phyloP scores from a whole-genome alignment of 2,888 invertebrate species.

The Lithophane semibrunnea region DNA sequence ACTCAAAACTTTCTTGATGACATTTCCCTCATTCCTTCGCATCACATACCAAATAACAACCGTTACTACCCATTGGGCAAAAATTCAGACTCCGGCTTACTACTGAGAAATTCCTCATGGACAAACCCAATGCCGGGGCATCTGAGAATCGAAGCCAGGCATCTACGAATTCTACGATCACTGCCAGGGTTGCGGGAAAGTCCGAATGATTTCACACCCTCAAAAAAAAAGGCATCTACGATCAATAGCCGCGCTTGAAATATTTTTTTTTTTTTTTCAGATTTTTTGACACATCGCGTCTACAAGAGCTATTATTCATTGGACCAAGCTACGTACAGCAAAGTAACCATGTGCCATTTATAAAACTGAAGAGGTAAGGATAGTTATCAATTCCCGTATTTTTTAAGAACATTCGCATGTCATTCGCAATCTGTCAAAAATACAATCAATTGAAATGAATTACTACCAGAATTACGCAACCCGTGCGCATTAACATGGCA shows the following conservation, averaged over 20 bases:
- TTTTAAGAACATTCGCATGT: no score
- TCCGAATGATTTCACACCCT: no score
- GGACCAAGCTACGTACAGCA: constrained; percentile 79
- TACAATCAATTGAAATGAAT: no score
- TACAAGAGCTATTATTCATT: constrained; percentile 82
- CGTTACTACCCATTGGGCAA: background rate
- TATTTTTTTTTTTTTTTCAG: constrained; percentile 71
- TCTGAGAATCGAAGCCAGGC: background rate
- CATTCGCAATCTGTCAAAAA: no score
- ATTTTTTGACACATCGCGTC: constrained; percentile 80
- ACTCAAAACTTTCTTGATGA: no score
- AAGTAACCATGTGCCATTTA: constrained; percentile 69
- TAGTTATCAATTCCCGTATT: background rate
- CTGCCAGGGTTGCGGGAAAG: no score
- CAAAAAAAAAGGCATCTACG: no score
- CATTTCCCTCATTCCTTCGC: no score
- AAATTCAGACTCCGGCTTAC: background rate
- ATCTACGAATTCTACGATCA: no score
- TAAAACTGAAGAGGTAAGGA: constrained; percentile 81
- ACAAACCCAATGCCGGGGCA: background rate
- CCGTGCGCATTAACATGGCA: no score
- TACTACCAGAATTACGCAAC: no score
- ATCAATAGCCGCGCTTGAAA: background rate
- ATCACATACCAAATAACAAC: no score
- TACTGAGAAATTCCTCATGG: background rate